These are phyloP conservation scores for Crenichthys baileyi DNA, from an alignment of 2,797 vertebrate genomes.

Conservation along the genomic window DNA sequence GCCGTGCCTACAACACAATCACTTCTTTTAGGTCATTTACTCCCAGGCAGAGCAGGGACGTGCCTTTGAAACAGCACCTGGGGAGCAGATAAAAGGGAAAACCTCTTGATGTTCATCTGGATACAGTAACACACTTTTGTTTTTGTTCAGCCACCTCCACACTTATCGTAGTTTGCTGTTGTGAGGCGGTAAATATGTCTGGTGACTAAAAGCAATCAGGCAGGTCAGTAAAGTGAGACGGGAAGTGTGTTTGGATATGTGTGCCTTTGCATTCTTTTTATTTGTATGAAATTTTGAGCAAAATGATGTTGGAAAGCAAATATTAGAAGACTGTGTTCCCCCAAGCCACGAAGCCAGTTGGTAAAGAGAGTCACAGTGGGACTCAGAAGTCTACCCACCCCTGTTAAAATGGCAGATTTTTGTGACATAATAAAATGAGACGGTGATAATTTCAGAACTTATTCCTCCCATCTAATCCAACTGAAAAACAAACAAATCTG, in stretches of 20 bases:
- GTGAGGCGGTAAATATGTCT: slow-evolving; percentile 17
- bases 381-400: background rate
- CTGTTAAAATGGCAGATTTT: background rate
- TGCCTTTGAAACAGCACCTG: slow-evolving; percentile 74
- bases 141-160: slow-evolving; percentile 26
- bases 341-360: background rate
- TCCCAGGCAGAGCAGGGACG: slow-evolving; percentile 64
- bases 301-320: slow-evolving; percentile 16
- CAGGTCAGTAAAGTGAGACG: slow-evolving; percentile 18
- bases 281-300: slow-evolving; percentile 32
- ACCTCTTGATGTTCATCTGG: slow-evolving; percentile 48
- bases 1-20: slow-evolving; percentile 72
- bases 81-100: slow-evolving; percentile 53
- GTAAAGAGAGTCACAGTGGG: slow-evolving; percentile 4
- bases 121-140: slow-evolving; percentile 22
- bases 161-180: slow-evolving; percentile 20
- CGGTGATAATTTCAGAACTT: background rate
- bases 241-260: slow-evolving; percentile 15
- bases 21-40: slow-evolving; percentile 65
- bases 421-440: background rate
- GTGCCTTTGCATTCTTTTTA: slow-evolving; percentile 44
- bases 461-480: background rate
- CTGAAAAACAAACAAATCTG: background rate
- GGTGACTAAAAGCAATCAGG: slow-evolving; percentile 27
- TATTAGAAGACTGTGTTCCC: background rate